Evolutionary conservation across 2,113 vertebrate species (phyloP), one percentile per base, ranked within the genome.

Genomic region (Lamprologus lemairii): DNA sequence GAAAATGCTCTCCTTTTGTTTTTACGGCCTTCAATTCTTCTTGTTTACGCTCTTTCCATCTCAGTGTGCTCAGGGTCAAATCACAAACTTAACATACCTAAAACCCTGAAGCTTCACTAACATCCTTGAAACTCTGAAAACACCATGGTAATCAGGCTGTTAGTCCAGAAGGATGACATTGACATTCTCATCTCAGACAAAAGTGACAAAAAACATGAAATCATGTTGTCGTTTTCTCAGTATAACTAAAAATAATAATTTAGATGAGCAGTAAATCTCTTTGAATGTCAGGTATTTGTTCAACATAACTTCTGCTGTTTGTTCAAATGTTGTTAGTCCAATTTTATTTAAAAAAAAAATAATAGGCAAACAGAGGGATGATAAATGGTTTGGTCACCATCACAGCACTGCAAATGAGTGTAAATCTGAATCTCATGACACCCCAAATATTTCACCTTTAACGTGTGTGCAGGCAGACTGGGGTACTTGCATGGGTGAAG

Each of bases 201-300:
- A 75, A 47, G 71, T 12, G 71, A 75, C 4, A 2, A 26, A 71
- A 73, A 47, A 75, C 14, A 47, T 75, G 23, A 75, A 75, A 7
- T 28, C 71, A 17, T 75, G 42, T 19, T 26, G 6, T 0, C 1
- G 0, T 78, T 31, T 78, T 47, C 23, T 47, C 23, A 49, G 6
- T 47, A 7, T 19, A 49, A 49, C 17, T 49, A 12, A 28, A 75
- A n/a, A 71, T 8, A 49, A 17, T 7, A 0, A 0, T 49, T 47
- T 11, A 49, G 45, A 31, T 49, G 26, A 2, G 16, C 42, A 78
- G 14, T 7, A 75, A 19, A 49, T 47, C 5, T 75, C 9, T 47
- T 11, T 28, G 6, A 75, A 17, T 28, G 16, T 47, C 40, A 47
- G 42, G 23, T 75, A 47, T 75, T 47, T 7, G 42, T 31, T 75